Evolutionary conservation across 2,113 vertebrate species (phyloP).

Genomic region (Dromaius novaehollandiae): DNA sequence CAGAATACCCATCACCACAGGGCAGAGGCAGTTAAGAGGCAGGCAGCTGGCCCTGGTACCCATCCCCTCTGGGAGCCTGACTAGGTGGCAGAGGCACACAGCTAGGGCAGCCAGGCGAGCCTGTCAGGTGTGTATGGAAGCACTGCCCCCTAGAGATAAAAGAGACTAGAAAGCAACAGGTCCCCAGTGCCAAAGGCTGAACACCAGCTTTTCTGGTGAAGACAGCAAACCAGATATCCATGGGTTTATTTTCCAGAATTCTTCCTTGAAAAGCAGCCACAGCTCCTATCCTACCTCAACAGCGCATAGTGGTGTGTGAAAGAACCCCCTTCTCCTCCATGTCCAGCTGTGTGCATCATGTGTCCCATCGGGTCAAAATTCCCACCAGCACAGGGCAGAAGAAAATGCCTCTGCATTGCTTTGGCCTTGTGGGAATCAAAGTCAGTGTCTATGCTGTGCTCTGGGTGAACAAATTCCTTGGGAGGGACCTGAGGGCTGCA

Average conservation of each 20-base stretch:
- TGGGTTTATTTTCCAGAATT: neutral
- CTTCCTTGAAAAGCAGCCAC: neutral
- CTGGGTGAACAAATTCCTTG: neutral
- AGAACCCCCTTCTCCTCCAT: neutral
- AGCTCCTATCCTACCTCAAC: neutral
- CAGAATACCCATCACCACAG: neutral
- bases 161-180: neutral
- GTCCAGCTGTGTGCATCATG: neutral
- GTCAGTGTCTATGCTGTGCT: neutral
- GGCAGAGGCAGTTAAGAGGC: neutral
- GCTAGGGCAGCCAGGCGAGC: neutral
- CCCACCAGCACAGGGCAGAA: neutral
- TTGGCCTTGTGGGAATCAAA: neutral
- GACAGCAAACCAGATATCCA: neutral
- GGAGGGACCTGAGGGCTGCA: neutral
- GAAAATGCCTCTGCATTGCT: neutral
- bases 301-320: fast-evolving
- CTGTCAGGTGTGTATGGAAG: neutral
- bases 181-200: neutral
- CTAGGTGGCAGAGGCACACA: neutral
- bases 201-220: neutral
- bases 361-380: neutral
- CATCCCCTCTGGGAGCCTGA: neutral
- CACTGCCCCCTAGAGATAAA: neutral
- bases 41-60: neutral